Base-by-base conservation (phyloP, 2,113 vertebrate species). In the Tursiops truncatus region DNA sequence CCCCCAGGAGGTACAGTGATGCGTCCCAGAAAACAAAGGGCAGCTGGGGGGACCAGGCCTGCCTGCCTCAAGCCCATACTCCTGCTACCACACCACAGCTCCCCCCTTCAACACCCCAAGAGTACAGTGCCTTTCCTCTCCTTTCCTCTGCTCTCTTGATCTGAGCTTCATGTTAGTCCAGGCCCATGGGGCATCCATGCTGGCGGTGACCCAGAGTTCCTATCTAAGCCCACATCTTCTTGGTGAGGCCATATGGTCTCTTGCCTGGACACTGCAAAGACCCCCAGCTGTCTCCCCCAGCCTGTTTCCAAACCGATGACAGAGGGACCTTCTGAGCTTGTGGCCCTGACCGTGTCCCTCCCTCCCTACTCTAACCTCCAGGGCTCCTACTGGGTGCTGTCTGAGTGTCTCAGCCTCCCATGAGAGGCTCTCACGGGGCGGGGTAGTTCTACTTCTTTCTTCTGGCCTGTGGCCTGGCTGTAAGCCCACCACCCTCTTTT, bases 81-180 rank as follows among this genome's bases (percentile, higher is more conserved):
- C 47, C n/a, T 23, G n/a, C n/a, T 33, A 38, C 21, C 71, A 81
- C 18, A 8, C 18, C 71, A 56, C 28, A 9, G 23, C 20, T 33
- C 23, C 73, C 44, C 14, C 0, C 36, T 38, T 13, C 9, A 0
- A 33, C 15, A 53, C 47, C 31, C 63, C 2, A 0, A 6, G 50
- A 85, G 9, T 31, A 7, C 65, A 65, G 15, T 18, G 21, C 18
- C 36, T 74, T 79, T 12, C 21, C 9, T 44, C 44, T 76, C 50
- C 28, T 28, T 65, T 47, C n/a, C 26, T 88, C 60, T 62, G 6
- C 4, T 65, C 53, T 53, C n/a, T 81, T 67, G 65, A 38, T n/a
- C 44, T 18, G 28, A 79, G 41, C 20, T 13, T 67, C 47, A 1
- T 15, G 41, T 53, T 26, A 63, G 84, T 4, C 17, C 53, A 82